Percentiles rank a stretch among this genome's conserved stretches.
phyloP scores from a whole-genome alignment of 2,888 invertebrate genomes.

The Gonocerus acuteangulatus region DNA sequence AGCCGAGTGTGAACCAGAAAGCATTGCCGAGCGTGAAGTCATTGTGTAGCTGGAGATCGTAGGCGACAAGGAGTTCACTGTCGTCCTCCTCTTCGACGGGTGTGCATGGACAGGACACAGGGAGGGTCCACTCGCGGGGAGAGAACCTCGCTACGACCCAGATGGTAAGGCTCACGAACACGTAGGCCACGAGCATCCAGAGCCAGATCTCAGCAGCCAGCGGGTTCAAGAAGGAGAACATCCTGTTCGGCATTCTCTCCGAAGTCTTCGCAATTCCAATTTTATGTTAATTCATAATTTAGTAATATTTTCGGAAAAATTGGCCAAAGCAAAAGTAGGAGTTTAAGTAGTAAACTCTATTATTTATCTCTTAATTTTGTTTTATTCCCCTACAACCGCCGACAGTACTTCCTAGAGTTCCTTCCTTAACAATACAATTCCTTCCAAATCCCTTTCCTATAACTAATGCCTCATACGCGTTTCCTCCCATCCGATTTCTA shows the following conservation, averaged over 20 bases:
- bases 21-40: constrained; percentile 75
- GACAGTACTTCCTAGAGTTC: no score
- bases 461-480: no score
- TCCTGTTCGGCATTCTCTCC: constrained; percentile 50
- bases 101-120: constrained; percentile 47
- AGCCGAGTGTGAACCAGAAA: constrained; percentile 81
- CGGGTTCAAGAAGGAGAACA: constrained; percentile 81
- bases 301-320: no score
- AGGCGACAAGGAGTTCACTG: constrained; percentile 27
- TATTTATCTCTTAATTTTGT: no score
- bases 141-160: constrained; percentile 72
- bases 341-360: no score
- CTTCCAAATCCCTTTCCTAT: no score
- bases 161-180: constrained; percentile 67
- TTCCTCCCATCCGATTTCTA: no score
- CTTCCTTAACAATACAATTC: no score
- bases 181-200: constrained; percentile 69
- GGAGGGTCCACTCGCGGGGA: constrained; percentile 71
- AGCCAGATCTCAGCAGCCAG: constrained; percentile 79
- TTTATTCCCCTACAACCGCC: no score
- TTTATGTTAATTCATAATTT: no score
- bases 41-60: constrained; percentile 48
- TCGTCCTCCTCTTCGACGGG: constrained; percentile 19
- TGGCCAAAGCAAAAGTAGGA: no score
- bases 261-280: constrained; percentile 24